Base-by-base conservation (phyloP, 2,888 invertebrate genomes). In the Lasioglossum villosulum region DNA sequence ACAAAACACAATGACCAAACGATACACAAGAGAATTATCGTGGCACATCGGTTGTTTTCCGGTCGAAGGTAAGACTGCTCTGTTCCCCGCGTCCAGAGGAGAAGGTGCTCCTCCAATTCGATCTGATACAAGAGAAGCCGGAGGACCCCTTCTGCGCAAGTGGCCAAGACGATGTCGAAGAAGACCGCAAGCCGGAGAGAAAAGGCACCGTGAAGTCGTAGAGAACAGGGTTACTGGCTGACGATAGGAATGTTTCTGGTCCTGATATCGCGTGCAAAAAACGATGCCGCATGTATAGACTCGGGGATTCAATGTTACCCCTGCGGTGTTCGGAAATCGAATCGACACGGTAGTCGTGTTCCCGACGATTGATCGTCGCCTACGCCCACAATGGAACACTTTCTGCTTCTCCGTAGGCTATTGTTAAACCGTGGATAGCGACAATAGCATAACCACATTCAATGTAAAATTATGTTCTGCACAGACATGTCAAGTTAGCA, bases 121-220 rank as follows among this genome's bases (percentile, higher is more conserved):
- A 90, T 90, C 90, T 85, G 91, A 91, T 91, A 90, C 88, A 86
- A 81, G 90, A 78, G 79, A 77, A 82, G 73, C 76, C 88, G 39
- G 70, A 82, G 85, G 91, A 91, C 82, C 88, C 90, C 91, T 91
- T 90, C 90, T 90, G 91, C 75, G 90, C 85, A 80, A 88, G 89
- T 83, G 81, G 71, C 85, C 78, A 72, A 81, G 84, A 70, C 82
- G 83, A 88, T 84, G 86, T 90, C 89, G 86, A 81, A 77, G 80
- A 88, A 75, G 77, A 83, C 80, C 84, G 75, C 56, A 52, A 70
- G 79, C 73, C 34, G 78, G 77, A 79, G 83, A 80, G 72, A 66
- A 78, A 81, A 56, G 52, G 79, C 76, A 81, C 73, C 70, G 84
- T 52, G 78, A 68, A 82, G 72, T 56, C 68, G 75, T 72, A 79